These are phyloP conservation scores for Muraenolepis orangiensis DNA, from an alignment of 2,797 vertebrate genomes.

Conservation along the genomic window DNA sequence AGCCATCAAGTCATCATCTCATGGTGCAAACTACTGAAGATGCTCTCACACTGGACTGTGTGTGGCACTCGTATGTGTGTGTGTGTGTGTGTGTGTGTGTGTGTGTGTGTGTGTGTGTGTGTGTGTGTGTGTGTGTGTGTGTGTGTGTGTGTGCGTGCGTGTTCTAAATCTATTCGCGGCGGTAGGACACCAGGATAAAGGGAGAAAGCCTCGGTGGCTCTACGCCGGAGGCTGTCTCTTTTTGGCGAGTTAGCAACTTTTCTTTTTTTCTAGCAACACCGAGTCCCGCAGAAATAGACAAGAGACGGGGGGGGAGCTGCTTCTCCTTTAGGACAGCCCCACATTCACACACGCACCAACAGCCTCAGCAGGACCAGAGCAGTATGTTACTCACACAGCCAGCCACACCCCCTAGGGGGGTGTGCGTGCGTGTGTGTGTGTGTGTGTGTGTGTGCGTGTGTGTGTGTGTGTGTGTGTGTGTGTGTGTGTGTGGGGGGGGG, in stretches of 20 bases:
- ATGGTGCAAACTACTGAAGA: background rate
- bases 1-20: background rate
- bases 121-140: background rate
- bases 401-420: background rate
- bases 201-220: constrained; percentile 42
- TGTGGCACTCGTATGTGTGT: background rate
- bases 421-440: background rate
- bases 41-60: background rate
- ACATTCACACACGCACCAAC: too few relatives aligned
- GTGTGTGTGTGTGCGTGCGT: background rate
- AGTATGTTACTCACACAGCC: constrained; percentile 46
- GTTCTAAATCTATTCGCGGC: background rate
- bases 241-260: constrained; percentile 50
- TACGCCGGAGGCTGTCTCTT: constrained; percentile 50
- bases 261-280: constrained; percentile 37
- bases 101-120: background rate
- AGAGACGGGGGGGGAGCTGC: constrained; percentile 53
- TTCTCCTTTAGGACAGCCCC: constrained; percentile 68
- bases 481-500: background rate
- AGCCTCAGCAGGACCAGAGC: too few relatives aligned
- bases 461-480: background rate
- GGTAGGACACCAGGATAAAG: constrained; percentile 38
- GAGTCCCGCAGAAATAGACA: constrained; percentile 55
- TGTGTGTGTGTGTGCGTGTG: background rate
- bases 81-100: background rate